Evolutionary conservation across 64 coral and sea anemone species (phyloP).

Genomic region (Astreopora myriophthalma): DNA sequence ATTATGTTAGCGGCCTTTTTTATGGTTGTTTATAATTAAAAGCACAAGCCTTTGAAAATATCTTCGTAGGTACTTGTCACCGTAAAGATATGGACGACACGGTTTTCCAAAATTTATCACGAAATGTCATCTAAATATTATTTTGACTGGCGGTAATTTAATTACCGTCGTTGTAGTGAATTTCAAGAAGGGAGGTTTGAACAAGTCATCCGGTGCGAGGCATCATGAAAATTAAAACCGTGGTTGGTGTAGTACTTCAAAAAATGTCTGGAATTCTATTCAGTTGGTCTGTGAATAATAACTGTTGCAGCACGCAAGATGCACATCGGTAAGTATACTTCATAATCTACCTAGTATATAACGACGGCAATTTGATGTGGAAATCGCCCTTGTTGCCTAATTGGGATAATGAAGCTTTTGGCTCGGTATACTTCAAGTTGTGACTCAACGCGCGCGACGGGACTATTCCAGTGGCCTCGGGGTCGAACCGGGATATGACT

Average conservation of each 20-base stretch:
- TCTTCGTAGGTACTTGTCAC: no score
- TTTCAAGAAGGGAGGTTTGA: not conserved
- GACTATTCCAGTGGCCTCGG: not conserved
- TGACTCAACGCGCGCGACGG: not conserved
- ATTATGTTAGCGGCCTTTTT: no score
- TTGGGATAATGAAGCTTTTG: not conserved
- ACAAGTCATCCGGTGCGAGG: not conserved
- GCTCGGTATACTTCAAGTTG: not conserved
- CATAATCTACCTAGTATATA: not conserved
- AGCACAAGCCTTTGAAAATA: no score
- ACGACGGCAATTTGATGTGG: no score
- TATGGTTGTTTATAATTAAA: no score
- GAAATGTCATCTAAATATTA: not conserved
- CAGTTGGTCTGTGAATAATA: not conserved
- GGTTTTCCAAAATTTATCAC: not conserved
- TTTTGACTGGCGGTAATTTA: not conserved
- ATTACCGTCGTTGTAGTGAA: not conserved
- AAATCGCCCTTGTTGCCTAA: no score
- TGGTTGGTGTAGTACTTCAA: not conserved
- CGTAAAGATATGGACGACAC: not conserved
- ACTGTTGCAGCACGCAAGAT: not conserved
- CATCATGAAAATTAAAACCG: not conserved
- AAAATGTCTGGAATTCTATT: conserved; percentile 36
- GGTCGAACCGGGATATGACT: not conserved
- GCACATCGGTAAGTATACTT: not conserved